A percentile compares a stretch with the other conserved stretches of the same genome.
These are phyloP conservation scores for Turritopsis rubra DNA, from an alignment of 30 jellyfish, hydroid and myxozoan species.

Conservation along the genomic window DNA sequence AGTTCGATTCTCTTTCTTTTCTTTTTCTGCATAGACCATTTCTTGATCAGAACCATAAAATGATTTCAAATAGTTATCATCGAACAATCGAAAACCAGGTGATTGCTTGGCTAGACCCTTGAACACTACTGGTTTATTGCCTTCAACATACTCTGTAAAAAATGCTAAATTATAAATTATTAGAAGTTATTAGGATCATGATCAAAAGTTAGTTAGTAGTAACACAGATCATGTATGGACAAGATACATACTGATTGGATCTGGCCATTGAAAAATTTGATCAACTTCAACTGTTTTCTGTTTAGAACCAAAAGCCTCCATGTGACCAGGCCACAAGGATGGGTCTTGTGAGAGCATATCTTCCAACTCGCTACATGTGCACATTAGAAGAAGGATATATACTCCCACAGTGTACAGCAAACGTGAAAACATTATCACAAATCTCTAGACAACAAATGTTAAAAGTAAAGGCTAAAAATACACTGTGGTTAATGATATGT, in stretches of 20 bases:
- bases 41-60: constrained; percentile 59
- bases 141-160: constrained; percentile 63
- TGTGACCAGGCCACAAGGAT: constrained; percentile 76
- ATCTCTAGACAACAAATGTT: not conserved
- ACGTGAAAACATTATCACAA: not conserved
- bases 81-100: constrained; percentile 72
- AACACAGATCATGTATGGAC: too few species aligned
- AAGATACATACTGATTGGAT: constrained; percentile 43
- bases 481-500: not conserved
- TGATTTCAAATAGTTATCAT: constrained; percentile 55
- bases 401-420: not conserved
- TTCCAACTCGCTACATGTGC: not conserved
- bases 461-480: not conserved
- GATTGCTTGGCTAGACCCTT: constrained; percentile 58
- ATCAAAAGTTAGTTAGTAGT: not conserved
- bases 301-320: constrained; percentile 77
- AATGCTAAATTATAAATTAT: constrained; percentile 36
- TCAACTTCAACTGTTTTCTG: constrained; percentile 47
- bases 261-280: constrained; percentile 49
- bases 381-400: not conserved
- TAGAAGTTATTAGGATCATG: not conserved
- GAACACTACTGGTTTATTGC: constrained; percentile 58
- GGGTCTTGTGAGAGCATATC: constrained; percentile 66
- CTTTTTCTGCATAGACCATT: constrained; percentile 54
- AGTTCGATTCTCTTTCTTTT: constrained; percentile 63